Base-by-base conservation (phyloP, 2,888 invertebrate species). In the Lithophane leautieri region DNA sequence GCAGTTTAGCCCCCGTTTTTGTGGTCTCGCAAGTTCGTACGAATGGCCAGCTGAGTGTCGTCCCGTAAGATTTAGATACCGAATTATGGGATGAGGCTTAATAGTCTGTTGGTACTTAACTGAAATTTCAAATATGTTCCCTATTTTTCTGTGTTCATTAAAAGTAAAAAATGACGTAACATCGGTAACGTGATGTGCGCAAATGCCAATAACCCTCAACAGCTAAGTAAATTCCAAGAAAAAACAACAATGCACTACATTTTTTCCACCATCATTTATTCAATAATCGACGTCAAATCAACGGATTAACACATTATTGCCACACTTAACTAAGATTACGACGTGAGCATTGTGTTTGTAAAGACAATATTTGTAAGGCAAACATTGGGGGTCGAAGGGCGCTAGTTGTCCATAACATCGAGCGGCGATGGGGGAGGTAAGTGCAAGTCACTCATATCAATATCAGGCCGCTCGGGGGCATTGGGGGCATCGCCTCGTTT, bases 391-490 rank as follows among this genome's bases (percentile, higher is more conserved):
- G 82, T 84, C 78, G 88, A 83, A 81, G 81, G 89, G 93, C 90
- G 91, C 89, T 93, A 94, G 93, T 95, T 94, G 94, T 91, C 94
- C 95, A 94, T 94, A 93, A 92, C 94, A 93, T 91, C 88, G 70
- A 70, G 83, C 70, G 56, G 80, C 78, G 83, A 86, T 90, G 88
- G 92, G 96, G 96, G 95, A 89, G 92, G 90, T 93, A 94, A 94
- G 88, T 94, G 96, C 96, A 97, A 97, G 96, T 97, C 96, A 97
- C 94, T 94, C 93, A 94, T 96, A 96, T 96, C 96, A 94, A 96
- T 96, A 96, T 94, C 95, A 93, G 94, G 82, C 89, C 79, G 83
- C 89, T 85, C 88, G 88, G 88, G 86, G 89, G 78, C 86, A 81
- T 75, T 87, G 86, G 89, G 91, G 88, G 87, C 90, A 89, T 87